A percentile compares a stretch with the other conserved stretches of the same genome.
Evolutionary conservation across 2,113 vertebrate genomes (phyloP).

Genomic region (Chlorocebus sabaeus): DNA sequence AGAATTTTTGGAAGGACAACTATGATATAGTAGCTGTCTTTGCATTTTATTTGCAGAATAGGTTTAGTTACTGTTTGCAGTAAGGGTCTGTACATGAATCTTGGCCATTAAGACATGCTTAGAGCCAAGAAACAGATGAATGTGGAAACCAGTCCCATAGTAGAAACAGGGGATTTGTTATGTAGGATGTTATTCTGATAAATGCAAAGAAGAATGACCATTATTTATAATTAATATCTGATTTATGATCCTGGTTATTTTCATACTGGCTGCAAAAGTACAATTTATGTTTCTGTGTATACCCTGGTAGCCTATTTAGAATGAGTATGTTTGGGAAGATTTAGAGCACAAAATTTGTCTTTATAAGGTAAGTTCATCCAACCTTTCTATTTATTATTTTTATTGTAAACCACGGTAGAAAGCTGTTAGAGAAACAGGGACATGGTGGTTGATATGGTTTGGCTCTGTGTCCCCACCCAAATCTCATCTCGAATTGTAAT

Average conservation of each 20-base stretch:
- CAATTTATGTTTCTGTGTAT: constrained; percentile 28
- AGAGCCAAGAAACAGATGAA: background rate
- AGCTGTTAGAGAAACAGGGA: background rate
- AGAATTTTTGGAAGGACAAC: background rate
- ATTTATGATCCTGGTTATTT: constrained; percentile 11
- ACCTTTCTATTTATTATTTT: constrained; percentile 13
- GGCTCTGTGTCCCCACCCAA: too few relatives aligned
- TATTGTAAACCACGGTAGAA: background rate
- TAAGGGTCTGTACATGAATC: constrained; percentile 1
- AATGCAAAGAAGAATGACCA: background rate
- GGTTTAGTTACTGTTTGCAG: constrained; percentile 12
- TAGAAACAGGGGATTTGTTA: background rate
- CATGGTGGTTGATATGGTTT: too few relatives aligned
- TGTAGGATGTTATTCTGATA: background rate
- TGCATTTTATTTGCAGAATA: background rate
- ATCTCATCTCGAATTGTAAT: too few relatives aligned
- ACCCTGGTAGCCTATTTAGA: background rate
- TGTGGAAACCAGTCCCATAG: background rate
- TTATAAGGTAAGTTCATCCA: background rate
- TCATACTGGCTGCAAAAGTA: background rate
- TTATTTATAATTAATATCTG: constrained; percentile 16
- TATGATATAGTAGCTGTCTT: background rate
- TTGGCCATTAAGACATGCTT: background rate
- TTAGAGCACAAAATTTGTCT: background rate
- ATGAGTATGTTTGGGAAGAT: background rate